Evolutionary conservation across 1,140 invertebrate species (phyloP), one percentile per base, ranked within the genome.

Genomic region (Plectus sambesii): DNA sequence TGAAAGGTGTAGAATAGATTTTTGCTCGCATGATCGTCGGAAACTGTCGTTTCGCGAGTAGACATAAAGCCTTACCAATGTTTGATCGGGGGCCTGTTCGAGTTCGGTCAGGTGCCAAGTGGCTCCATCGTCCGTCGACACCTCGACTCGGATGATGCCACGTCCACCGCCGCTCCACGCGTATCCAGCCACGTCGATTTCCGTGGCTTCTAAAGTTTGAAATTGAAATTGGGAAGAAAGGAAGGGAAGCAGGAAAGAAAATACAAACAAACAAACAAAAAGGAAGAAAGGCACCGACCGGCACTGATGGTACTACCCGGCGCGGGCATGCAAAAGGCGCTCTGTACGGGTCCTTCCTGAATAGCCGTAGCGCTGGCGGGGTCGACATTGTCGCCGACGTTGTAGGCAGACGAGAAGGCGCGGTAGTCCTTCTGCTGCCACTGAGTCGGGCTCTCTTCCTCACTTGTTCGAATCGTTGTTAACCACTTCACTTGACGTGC

Each of bases 341-440:
- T 93, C 33, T 84, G 86, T 0, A 98, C 85, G 3, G 92, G 90
- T 68, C 92, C 77, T 53, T 90, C 84, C 74, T 93, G 85, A 46
- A 97, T 90, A 2, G 92, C 81, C 19, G 84, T 84, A 4, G 85
- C 78, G 57, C 77, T 80, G 9, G 75, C 77, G 69, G 88, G 96
- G 72, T 96, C 85, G 0, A 88, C 84, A 23, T 79, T 87, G 63
- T 90, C 82, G 8, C 60, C 61, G 82, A 85, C 88, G 59, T 88
- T 82, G 0, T 80, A 78, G 44, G 78, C 83, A 1, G 90, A 83
- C 58, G 84, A 84, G 70, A 97, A 94, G 3, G 83, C 72, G n/a
- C n/a, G n/a, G n/a, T n/a, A 98, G 72, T 98, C 93, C 52, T 84
- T 83, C 68, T 84, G 81, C 70, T 99, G 93, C 86, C 89, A 99